Percentiles rank a stretch among this genome's conserved stretches.
Evolutionary conservation across 2,888 invertebrate genomes (phyloP).

Genomic region (Bugula neritina): DNA sequence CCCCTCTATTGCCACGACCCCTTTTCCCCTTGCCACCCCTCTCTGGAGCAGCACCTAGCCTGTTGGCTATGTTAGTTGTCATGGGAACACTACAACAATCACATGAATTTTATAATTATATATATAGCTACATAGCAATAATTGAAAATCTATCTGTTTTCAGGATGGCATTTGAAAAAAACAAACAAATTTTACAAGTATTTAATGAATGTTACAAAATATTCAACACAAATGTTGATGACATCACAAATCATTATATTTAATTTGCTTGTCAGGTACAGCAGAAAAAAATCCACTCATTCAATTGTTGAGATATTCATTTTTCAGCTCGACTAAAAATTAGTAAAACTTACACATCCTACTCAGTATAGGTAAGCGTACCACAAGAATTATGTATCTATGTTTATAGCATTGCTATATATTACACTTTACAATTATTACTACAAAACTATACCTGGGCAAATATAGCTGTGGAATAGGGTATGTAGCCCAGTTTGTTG

Average conservation of each 20-base stretch:
- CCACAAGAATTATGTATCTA: not conserved
- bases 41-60: constrained; percentile 12
- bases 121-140: too few species aligned
- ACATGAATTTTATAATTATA: too few species aligned
- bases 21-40: constrained; percentile 7
- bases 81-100: not conserved
- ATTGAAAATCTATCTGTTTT: too few species aligned
- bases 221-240: not conserved
- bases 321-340: not conserved
- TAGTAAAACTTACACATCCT: not conserved
- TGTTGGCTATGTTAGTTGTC: not conserved
- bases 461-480: constrained; percentile 65
- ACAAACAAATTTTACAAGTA: too few species aligned
- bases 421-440: not conserved
- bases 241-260: not conserved
- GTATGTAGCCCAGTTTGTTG: constrained; percentile 89
- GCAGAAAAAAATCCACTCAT: not conserved
- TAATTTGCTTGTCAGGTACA: not conserved
- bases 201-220: too few species aligned
- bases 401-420: not conserved
- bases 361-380: not conserved
- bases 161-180: too few species aligned
- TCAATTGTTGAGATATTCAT: not conserved
- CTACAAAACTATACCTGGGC: not conserved
- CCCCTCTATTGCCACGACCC: not conserved